Percentiles rank a stretch among this genome's conserved stretches.
Evolutionary conservation across 2,888 invertebrate species (phyloP).

Genomic region (Phasia obesa): DNA sequence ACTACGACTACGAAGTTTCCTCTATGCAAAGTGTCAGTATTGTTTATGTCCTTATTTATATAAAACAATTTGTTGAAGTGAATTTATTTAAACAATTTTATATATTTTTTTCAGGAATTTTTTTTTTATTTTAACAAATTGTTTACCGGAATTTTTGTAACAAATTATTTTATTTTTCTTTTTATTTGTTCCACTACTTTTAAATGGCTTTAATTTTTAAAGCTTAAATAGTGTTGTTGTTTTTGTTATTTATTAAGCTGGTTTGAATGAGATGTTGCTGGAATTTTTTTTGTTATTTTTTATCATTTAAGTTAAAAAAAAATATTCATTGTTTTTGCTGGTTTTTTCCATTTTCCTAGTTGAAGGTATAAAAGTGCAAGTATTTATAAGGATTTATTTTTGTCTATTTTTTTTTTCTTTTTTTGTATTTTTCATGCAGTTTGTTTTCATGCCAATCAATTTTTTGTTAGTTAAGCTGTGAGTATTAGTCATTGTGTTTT

Average conservation of each 20-base stretch:
- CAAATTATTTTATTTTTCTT: slow-evolving; percentile 47
- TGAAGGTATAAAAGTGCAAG: slow-evolving; percentile 24
- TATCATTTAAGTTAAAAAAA: slow-evolving; percentile 30
- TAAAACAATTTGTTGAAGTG: slow-evolving; percentile 33
- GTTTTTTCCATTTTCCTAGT: background rate
- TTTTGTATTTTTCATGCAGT: background rate
- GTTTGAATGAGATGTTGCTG: slow-evolving; percentile 17
- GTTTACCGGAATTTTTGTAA: slow-evolving; percentile 42
- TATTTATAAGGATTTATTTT: slow-evolving; percentile 47
- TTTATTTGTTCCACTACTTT: slow-evolving; percentile 20
- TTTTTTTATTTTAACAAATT: slow-evolving; percentile 43
- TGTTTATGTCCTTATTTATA: slow-evolving; percentile 62
- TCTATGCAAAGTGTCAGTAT: slow-evolving; percentile 55
- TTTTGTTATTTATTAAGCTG: slow-evolving; percentile 12
- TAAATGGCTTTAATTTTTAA: slow-evolving; percentile 57
- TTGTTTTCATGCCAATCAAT: slow-evolving; percentile 54
- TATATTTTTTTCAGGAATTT: slow-evolving; percentile 16
- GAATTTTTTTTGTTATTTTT: slow-evolving; percentile 22
- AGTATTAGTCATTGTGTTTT: slow-evolving; percentile 64
- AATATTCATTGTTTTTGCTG: background rate
- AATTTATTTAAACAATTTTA: slow-evolving; percentile 54
- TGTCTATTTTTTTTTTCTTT: slow-evolving; percentile 28
- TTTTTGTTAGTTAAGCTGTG: slow-evolving; percentile 59
- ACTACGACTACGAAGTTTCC: background rate
- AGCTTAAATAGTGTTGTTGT: slow-evolving; percentile 37